Conservation (phyloP, 2,888 invertebrate genomes). For the Phanerotoma sp. region DNA sequence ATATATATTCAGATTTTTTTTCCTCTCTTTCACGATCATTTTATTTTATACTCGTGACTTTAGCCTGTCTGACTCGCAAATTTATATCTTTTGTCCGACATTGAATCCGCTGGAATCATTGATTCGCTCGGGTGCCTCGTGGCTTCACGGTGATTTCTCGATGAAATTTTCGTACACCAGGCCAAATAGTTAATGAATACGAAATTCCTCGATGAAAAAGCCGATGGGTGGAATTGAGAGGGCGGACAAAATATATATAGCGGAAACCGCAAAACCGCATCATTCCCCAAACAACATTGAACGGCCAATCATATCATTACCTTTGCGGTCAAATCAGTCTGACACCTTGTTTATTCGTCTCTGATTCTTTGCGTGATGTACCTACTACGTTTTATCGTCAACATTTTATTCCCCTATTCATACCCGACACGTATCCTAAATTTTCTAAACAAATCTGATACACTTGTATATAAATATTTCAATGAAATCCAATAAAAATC, state of each 20-base stretch:
- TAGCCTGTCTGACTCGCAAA: conserved; percentile 4
- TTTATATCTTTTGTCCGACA: conserved; percentile 15
- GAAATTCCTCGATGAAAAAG: conserved; percentile 19
- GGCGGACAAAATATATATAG: conserved; percentile 15
- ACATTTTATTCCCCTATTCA: no score
- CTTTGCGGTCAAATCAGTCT: conserved; percentile 53
- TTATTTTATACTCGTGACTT: conserved; percentile 11
- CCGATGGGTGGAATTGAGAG: conserved; percentile 3
- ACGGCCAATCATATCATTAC: conserved; percentile 57
- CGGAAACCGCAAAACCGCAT: conserved; percentile 57
- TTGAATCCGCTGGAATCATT: conserved; percentile 13
- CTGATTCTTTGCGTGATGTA: no score
- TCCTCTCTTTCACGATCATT: conserved; percentile 1
- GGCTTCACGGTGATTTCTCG: conserved; percentile 12
- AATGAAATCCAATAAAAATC: no score
- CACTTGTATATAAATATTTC: no score
- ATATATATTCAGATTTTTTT: conserved; percentile 4
- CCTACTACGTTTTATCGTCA: no score
- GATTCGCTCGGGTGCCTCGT: conserved; percentile 27
- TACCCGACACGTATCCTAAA: no score
- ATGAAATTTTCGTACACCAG: conserved; percentile 16
- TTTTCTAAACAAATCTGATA: no score
- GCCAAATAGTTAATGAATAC: not conserved
- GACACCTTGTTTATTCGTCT: conserved; percentile 55
- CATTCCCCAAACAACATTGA: conserved; percentile 51